Base-by-base conservation (phyloP, 2,888 invertebrate genomes). In the Brenthis hecate region DNA sequence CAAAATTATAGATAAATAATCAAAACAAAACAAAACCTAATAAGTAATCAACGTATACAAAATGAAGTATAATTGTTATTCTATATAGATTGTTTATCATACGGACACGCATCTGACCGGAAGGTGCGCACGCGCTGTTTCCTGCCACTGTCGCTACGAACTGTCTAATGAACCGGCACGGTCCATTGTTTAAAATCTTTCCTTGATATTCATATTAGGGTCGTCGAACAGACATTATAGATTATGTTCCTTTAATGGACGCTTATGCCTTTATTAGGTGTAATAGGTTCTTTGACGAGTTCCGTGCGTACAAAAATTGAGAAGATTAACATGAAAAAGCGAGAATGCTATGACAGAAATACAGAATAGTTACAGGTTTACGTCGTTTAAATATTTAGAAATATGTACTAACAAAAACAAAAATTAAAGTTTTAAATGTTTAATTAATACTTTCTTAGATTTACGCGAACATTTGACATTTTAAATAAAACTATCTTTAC, bases 151-250 rank as follows among this genome's bases (percentile, higher is more conserved):
- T 78, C 80, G 78, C 80, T 82, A 82, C 80, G 76, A 80, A 84
- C 84, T 85, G 80, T 78, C 81, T 86, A 89, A 88, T 90, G 88
- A 85, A 85, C 81, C 88, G 88, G 82, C 83, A 84, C 87, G 80
- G 73, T 74, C 82, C 75, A 88, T 89, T 88, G 90, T 89, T 82
- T 79, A 78, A 76, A 71, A 77, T 81, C 81, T 82, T 84, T 86
- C 82, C 83, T 86, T 82, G 78, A 80, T 75, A 75, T 73, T 74
- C 73, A 73, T 70, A 75, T 71, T 74, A 69, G 79, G 86, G 84
- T 85, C 88, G 85, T 82, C 85, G 88, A 78, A 84, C 87, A 83
- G 76, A 73, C 76, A 68, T 73, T 68, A 74, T 69, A 63, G 65
- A 68, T 65, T 69, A 69, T 65, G 68, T 63, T 57, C 67, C 66